Evolutionary conservation across 92 coral and sea anemone genomes (phyloP).

Genomic region (Micromussa lordhowensis): DNA sequence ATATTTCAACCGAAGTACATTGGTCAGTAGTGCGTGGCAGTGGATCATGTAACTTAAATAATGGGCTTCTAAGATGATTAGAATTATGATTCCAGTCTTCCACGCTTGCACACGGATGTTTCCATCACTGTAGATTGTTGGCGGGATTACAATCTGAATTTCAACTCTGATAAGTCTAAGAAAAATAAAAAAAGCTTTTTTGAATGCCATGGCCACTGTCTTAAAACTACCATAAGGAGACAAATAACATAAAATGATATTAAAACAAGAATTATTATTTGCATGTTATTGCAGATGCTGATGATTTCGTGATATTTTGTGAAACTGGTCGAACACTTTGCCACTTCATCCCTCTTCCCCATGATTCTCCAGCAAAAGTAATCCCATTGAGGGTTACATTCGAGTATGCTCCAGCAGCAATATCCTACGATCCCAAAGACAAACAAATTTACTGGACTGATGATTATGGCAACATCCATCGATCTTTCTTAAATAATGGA

Average conservation of each 20-base stretch:
- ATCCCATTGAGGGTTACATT: background rate
- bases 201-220: too few relatives aligned
- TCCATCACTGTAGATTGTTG: too few relatives aligned
- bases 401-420: background rate
- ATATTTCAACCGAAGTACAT: too few relatives aligned
- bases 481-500: conserved; percentile 39
- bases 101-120: too few relatives aligned
- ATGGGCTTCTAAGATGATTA: too few relatives aligned
- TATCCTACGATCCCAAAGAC: conserved; percentile 65
- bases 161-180: too few relatives aligned
- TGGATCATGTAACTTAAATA: too few relatives aligned
- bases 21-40: too few relatives aligned
- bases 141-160: too few relatives aligned
- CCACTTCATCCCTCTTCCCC: conserved; percentile 12
- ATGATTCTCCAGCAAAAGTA: background rate
- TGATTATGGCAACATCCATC: background rate
- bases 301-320: conserved; percentile 16
- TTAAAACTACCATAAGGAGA: too few relatives aligned
- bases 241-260: background rate
- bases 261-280: background rate
- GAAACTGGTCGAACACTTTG: conserved; percentile 24
- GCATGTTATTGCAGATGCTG: background rate
- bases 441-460: conserved; percentile 62
- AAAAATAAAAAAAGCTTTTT: too few relatives aligned
- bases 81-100: too few relatives aligned